phyloP scores from a whole-genome alignment of 2,888 invertebrate species.

The Dione vanillae region DNA sequence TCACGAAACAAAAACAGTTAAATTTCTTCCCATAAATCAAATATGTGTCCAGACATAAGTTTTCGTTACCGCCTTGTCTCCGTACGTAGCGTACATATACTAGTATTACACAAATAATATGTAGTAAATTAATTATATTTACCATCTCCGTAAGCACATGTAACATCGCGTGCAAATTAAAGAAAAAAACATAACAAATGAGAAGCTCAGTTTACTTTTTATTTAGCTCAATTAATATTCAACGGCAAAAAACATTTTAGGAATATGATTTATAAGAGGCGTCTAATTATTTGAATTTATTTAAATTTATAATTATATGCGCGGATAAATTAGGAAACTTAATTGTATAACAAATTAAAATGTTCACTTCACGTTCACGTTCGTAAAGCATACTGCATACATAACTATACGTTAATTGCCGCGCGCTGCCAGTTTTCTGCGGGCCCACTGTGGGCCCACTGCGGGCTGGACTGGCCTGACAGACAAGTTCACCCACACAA shows the following conservation, averaged over 20 bases:
- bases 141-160: background rate
- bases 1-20: background rate
- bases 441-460: too few relatives aligned
- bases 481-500: too few relatives aligned
- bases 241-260: slow-evolving; percentile 13
- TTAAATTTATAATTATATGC: slow-evolving; percentile 20
- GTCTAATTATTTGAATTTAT: slow-evolving; percentile 11
- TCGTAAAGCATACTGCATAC: background rate
- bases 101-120: background rate
- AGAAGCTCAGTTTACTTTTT: slow-evolving; percentile 11
- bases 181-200: background rate
- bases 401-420: slow-evolving; percentile 13
- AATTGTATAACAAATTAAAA: slow-evolving; percentile 26
- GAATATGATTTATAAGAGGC: slow-evolving; percentile 19
- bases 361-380: slow-evolving; percentile 1
- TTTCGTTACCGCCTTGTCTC: background rate
- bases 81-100: too few relatives aligned
- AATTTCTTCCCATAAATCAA: background rate
- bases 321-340: slow-evolving; percentile 18
- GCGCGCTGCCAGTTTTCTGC: too few relatives aligned
- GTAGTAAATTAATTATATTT: background rate
- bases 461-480: too few relatives aligned
- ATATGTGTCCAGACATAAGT: background rate
- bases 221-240: slow-evolving; percentile 10
- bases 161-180: slow-evolving; percentile 15